Evolutionary conservation across 2,888 invertebrate genomes (phyloP).

Genomic region (Drosophila prolongata): DNA sequence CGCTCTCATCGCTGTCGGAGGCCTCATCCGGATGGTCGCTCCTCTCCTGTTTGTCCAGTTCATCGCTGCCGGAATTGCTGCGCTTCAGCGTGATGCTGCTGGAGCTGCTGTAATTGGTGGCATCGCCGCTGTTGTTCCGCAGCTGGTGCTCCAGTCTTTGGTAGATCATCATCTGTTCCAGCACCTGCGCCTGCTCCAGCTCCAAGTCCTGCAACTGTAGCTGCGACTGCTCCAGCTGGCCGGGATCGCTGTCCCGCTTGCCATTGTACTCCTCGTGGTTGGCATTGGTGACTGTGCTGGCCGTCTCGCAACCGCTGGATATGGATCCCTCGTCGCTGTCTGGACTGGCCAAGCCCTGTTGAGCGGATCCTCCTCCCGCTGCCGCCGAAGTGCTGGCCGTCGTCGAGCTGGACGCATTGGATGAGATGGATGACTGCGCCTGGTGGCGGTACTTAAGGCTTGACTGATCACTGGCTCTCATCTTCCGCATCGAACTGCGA

Average conservation of each 20-base stretch:
- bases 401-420: slow-evolving; percentile 74
- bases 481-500: slow-evolving; percentile 83
- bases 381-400: slow-evolving; percentile 58
- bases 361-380: slow-evolving; percentile 32
- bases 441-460: slow-evolving; percentile 76
- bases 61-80: slow-evolving; percentile 64
- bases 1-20: slow-evolving; percentile 94
- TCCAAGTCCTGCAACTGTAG: slow-evolving; percentile 14
- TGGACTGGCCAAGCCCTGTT: slow-evolving; percentile 75
- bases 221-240: slow-evolving; percentile 48
- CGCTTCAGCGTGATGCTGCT: slow-evolving; percentile 81
- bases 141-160: slow-evolving; percentile 74
- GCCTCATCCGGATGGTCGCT: slow-evolving; percentile 83
- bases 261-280: slow-evolving; percentile 83
- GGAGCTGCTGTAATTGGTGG: slow-evolving; percentile 81
- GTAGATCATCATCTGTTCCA: slow-evolving; percentile 70
- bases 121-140: slow-evolving; percentile 77
- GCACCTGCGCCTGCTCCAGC: slow-evolving; percentile 62
- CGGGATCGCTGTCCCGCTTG: slow-evolving; percentile 31
- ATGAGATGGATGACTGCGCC: slow-evolving; percentile 79
- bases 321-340: slow-evolving; percentile 91
- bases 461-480: slow-evolving; percentile 79
- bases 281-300: slow-evolving; percentile 88
- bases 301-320: slow-evolving; percentile 92
- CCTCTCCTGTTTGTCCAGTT: slow-evolving; percentile 39